Evolutionary conservation across 2,113 vertebrate species (phyloP).

Genomic region (Serinus canaria): DNA sequence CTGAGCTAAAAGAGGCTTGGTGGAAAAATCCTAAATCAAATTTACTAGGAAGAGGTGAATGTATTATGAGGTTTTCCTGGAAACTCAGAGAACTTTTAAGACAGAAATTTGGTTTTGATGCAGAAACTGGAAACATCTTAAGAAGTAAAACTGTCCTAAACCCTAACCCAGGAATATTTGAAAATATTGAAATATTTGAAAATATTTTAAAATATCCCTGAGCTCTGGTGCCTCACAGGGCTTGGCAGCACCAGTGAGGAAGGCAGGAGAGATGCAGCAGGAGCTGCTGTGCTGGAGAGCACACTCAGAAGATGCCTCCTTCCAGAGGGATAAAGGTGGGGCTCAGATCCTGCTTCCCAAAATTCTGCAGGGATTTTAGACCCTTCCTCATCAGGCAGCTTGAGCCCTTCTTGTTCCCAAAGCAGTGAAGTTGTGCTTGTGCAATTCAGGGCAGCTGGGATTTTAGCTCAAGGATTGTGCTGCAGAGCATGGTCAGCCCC

Average conservation of each 20-base stretch:
- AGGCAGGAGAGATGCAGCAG: neutral
- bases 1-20: neutral
- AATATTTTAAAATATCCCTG: neutral
- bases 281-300: neutral
- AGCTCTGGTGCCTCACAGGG: neutral
- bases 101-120: neutral
- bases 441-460: neutral
- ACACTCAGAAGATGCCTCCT: neutral
- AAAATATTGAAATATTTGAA: neutral
- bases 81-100: neutral
- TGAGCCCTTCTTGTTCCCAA: neutral
- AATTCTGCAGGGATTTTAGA: neutral
- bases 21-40: neutral
- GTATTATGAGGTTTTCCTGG: neutral
- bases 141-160: neutral
- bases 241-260: neutral
- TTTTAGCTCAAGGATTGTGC: neutral
- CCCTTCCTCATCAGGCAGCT: neutral
- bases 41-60: neutral
- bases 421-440: neutral
- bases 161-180: neutral
- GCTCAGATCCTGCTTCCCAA: neutral
- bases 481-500: neutral
- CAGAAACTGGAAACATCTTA: neutral
- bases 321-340: neutral